phyloP scores from a whole-genome alignment of 1,140 invertebrate genomes.

The Asbolus verrucosus region DNA sequence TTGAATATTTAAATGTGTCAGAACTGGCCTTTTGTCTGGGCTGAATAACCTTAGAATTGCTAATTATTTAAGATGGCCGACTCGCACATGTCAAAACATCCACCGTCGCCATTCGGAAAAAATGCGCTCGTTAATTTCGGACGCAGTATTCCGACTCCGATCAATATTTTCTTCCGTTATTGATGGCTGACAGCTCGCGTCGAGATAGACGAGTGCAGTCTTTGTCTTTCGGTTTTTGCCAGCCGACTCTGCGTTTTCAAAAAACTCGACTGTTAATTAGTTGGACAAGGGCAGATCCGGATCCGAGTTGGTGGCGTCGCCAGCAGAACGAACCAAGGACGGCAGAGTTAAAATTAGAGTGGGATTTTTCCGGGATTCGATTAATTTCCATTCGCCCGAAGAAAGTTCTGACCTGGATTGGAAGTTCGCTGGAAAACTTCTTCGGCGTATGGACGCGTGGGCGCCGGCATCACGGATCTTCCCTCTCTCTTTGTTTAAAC shows the following conservation, averaged over 20 bases:
- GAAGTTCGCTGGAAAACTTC: background rate
- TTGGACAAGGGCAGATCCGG: too few relatives aligned
- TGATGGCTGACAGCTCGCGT: conserved; percentile 59
- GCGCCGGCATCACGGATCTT: background rate
- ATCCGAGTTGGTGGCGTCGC: too few relatives aligned
- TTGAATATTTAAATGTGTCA: conserved; percentile 62
- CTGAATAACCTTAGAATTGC: conserved; percentile 60
- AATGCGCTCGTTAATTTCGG: conserved; percentile 53
- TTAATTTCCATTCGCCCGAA: too few relatives aligned
- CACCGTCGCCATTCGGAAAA: conserved; percentile 41
- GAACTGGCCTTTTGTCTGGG: conserved; percentile 59
- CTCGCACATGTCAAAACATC: conserved; percentile 40
- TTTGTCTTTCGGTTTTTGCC: conserved; percentile 51
- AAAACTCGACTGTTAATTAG: too few relatives aligned
- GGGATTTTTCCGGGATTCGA: too few relatives aligned
- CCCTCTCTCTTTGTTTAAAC: conserved; percentile 28
- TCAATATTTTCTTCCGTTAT: conserved; percentile 55
- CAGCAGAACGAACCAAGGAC: too few relatives aligned
- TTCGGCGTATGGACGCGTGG: background rate
- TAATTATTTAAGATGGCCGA: conserved; percentile 60
- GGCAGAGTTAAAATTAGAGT: too few relatives aligned
- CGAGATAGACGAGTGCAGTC: conserved; percentile 57
- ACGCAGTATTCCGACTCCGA: too few relatives aligned
- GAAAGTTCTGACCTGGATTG: conserved; percentile 9
- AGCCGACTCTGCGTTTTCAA: too few relatives aligned